phyloP scores from a whole-genome alignment of 1,140 invertebrate species.

The Condylostylus longicornis region DNA sequence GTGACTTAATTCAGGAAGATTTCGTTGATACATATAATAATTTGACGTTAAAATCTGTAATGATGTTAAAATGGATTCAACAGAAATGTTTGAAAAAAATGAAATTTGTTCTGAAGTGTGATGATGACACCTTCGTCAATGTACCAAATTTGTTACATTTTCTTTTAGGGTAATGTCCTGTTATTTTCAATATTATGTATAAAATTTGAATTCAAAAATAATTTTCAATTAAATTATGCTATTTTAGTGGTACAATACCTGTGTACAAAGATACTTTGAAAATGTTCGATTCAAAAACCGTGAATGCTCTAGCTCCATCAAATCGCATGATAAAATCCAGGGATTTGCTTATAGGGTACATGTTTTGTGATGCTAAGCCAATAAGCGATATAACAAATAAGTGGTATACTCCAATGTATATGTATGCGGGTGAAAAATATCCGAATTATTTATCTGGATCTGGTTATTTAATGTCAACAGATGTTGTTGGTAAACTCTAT shows the following conservation, averaged over 20 bases:
- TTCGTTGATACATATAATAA: constrained; percentile 87
- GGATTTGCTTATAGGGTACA: constrained; percentile 49
- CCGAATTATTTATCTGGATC: constrained; percentile 75
- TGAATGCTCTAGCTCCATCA: constrained; percentile 9
- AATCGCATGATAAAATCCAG: constrained; percentile 22
- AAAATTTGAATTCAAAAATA: no score
- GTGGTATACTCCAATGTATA: constrained; percentile 69
- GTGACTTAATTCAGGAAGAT: constrained; percentile 81
- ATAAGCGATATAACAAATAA: constrained; percentile 57
- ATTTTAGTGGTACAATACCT: constrained; percentile 29
- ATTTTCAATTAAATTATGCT: no score
- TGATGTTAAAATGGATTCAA: constrained; percentile 69
- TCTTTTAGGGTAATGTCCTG: no score
- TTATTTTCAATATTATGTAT: no score
- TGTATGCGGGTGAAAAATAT: constrained; percentile 57
- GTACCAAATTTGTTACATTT: constrained; percentile 41
- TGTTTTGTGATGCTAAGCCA: constrained; percentile 58
- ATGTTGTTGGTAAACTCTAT: constrained; percentile 51
- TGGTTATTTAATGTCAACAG: constrained; percentile 63
- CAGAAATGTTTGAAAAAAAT: constrained; percentile 42
- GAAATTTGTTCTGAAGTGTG: constrained; percentile 63
- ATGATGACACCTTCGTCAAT: constrained; percentile 76
- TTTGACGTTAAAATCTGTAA: constrained; percentile 75
- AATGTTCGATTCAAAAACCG: constrained; percentile 18
- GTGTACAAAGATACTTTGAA: constrained; percentile 27